Percentiles rank a stretch among this genome's conserved stretches.
phyloP scores from a whole-genome alignment of 64 coral and sea anemone genomes.

The Orbicella faveolata region DNA sequence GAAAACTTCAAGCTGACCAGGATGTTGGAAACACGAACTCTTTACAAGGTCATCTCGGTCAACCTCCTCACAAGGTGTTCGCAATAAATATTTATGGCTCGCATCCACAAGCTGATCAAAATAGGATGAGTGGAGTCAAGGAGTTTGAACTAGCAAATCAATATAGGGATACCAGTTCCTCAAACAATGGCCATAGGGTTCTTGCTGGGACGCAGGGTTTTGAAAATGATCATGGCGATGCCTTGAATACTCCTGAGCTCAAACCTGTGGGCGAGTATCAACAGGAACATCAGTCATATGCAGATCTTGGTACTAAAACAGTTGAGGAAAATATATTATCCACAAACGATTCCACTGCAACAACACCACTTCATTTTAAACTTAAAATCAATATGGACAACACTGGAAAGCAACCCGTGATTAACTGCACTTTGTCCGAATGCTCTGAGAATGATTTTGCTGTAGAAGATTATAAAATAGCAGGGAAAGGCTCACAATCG shows the following conservation, averaged over 20 bases:
- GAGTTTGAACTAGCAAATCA: background rate
- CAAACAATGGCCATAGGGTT: background rate
- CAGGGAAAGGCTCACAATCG: too few relatives aligned
- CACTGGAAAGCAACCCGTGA: background rate
- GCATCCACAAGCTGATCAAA: background rate
- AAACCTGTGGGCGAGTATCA: background rate
- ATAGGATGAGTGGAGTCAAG: background rate
- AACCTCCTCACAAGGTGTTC: background rate
- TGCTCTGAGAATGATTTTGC: constrained; percentile 7
- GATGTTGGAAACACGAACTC: background rate
- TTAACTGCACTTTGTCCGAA: constrained; percentile 25
- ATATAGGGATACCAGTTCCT: background rate
- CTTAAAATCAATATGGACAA: constrained; percentile 30
- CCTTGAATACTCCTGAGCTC: background rate
- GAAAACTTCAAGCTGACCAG: background rate
- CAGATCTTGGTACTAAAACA: background rate
- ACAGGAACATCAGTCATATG: background rate
- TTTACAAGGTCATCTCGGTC: background rate
- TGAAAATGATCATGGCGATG: background rate
- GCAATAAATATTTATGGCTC: constrained; percentile 20
- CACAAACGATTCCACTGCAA: background rate
- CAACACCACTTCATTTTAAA: constrained; percentile 13
- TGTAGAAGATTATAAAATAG: background rate
- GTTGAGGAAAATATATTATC: background rate
- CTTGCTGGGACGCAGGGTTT: too few relatives aligned